phyloP scores from a whole-genome alignment of 1,140 invertebrate genomes.

The Portunus trituberculatus region DNA sequence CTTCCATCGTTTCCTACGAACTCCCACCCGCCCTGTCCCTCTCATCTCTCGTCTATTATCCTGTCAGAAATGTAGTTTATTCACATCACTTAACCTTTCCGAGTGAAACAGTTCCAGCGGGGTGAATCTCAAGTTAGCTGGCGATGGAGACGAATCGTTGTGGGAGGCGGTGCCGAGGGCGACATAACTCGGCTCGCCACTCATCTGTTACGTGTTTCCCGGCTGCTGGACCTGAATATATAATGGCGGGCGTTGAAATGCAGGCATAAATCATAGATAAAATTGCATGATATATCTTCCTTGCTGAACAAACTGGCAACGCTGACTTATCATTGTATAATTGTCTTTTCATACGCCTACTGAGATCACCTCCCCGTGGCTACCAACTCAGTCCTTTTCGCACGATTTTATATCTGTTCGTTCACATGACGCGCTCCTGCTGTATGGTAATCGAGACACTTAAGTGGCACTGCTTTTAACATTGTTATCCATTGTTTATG shows the following conservation, averaged over 20 bases:
- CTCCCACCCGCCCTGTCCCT: background rate
- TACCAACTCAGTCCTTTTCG: conserved; percentile 46
- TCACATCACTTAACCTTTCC: background rate
- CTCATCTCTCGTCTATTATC: background rate
- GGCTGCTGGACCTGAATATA: conserved; percentile 21
- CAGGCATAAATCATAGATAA: conserved; percentile 3
- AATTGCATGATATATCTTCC: conserved; percentile 44
- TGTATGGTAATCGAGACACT: background rate
- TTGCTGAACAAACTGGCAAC: conserved; percentile 63
- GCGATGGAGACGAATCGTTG: conserved; percentile 10
- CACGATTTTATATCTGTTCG: conserved; percentile 39
- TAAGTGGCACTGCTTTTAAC: background rate
- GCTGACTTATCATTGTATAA: conserved; percentile 67
- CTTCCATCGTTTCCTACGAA: background rate
- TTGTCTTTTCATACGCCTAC: conserved; percentile 68
- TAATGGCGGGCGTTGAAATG: conserved; percentile 42
- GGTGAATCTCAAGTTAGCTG: background rate
- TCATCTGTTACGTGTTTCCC: background rate
- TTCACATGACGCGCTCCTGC: background rate
- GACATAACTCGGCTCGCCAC: conserved; percentile 8
- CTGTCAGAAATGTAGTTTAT: conserved; percentile 14
- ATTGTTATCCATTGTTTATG: background rate
- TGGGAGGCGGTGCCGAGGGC: background rate
- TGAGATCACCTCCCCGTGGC: conserved; percentile 27
- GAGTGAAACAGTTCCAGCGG: background rate